Base-by-base conservation (phyloP, 2,113 vertebrate genomes). In the Piliocolobus tephrosceles region DNA sequence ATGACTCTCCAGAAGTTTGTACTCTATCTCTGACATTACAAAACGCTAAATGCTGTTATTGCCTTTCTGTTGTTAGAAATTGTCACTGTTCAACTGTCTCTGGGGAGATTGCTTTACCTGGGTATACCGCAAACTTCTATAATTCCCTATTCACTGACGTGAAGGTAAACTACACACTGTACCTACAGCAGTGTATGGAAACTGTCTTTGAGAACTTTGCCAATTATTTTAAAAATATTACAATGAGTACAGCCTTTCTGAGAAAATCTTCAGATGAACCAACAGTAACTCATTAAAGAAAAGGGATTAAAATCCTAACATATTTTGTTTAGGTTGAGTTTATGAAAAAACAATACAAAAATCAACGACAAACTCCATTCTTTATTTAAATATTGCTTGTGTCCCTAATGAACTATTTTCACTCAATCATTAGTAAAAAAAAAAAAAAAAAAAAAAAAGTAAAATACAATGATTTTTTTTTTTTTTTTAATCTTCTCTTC, bases 371-470 rank as follows among this genome's bases (percentile, higher is more conserved):
- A 3, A 72, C 30, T 75, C 16, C 11, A 20, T 40, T 96, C 38
- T 61, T 52, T 84, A 88, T 72, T 73, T 73, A 92, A 85, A 58
- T 61, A 94, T 79, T 25, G 1, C 20, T 57, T 50, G 22, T n/a
- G 27, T 95, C 30, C 0, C 6, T 0, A 80, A 50, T 16, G 43
- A 97, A 96, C 90, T 32, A 73, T 79, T 50, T 55, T 55, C 12
- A 94, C 25, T 93, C 30, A 64, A 80, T 86, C 11, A 12, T 75
- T 58, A 57, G 8, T 25, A 47, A 88, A 70, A 88, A 75, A 83
- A 91, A 97, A 91, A 47, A 88, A 91, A 47, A 88, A 64, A 88
- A 75, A 83, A 91, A 97, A 91, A 95, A 38, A 11, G 6, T 68
- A 57, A 95, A 64, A 57, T 40, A 72, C 40, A 92, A 97, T 88